Base-by-base conservation (phyloP, 2,888 invertebrate genomes). In the Aphidius colemani region DNA sequence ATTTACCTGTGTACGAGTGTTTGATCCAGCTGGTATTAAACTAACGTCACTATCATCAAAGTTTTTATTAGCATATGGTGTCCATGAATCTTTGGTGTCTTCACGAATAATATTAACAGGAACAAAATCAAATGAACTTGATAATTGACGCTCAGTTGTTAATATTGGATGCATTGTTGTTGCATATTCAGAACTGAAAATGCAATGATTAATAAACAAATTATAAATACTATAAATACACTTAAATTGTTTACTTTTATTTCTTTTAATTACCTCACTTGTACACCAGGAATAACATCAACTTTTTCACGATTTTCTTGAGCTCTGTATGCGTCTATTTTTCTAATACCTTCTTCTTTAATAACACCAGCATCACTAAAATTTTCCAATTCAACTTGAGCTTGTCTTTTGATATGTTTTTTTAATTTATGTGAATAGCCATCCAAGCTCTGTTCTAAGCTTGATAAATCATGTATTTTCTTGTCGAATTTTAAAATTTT, bases 101-200 rank as follows among this genome's bases (percentile, higher is more conserved):
- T 82, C 79, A 2, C 75, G 78, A 55, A 82, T 78, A n/a, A 81
- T 77, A 61, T 82, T 82, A 1, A 82, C 82, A 3, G 82, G 82
- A 0, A 81, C 77, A 53, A 82, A 80, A 51, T 82, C 82, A 60
- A 77, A 81, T 8, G 65, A 65, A 3, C 74, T 71, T 60, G 74
- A 76, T 13, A 67, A 64, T 13, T 78, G 78, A 7, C 77, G 72
- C 4, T 78, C 73, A 3, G 82, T 80, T 3, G 82, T 82, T 63
- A 82, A 65, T n/a, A 79, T 70, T 1, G 82, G 82, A 55, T 78
- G 62, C 78, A 78, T 80, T 1, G 81, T 82, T 4, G 81, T 82
- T 9, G 78, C 72, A 56, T 80, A 78, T 59, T 80, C 79, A n/a
- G 74, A 72, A 59, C 82, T 82, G 1, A 18, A 41, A 53, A 10